Evolutionary conservation across 1,140 invertebrate genomes (phyloP).

Genomic region (Caenorhabditis latens): DNA sequence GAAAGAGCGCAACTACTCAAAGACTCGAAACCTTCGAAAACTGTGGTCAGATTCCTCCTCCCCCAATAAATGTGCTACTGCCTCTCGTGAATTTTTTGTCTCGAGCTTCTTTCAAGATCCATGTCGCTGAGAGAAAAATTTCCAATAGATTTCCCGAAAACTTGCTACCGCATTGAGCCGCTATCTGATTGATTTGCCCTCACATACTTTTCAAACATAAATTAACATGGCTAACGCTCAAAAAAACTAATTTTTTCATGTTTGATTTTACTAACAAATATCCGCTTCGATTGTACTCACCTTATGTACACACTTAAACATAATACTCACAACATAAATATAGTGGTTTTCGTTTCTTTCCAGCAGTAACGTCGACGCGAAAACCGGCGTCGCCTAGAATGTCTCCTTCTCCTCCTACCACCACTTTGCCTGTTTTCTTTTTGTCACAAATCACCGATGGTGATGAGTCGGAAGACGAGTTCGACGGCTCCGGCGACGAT

Average conservation of each 20-base stretch:
- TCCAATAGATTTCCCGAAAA: not conserved
- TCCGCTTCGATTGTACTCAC: conserved; percentile 14
- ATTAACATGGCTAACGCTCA: not conserved
- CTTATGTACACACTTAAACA: not conserved
- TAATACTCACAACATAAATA: not conserved
- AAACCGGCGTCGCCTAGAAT: conserved; percentile 6
- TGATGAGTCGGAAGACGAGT: conserved; percentile 34
- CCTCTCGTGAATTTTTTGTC: conserved; percentile 10
- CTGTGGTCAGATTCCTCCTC: not conserved
- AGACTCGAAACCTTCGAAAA: too few relatives aligned
- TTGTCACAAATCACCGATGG: conserved; percentile 43
- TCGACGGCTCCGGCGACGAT: conserved; percentile 30
- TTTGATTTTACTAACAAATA: conserved; percentile 19
- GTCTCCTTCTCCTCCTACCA: conserved; percentile 38
- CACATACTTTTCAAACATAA: not conserved
- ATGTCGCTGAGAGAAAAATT: not conserved
- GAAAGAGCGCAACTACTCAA: too few relatives aligned
- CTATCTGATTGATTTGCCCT: conserved; percentile 34
- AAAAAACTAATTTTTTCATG: not conserved
- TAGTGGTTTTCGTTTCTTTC: conserved; percentile 53
- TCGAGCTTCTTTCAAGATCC: not conserved
- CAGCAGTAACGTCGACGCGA: conserved; percentile 42
- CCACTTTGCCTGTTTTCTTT: conserved; percentile 54
- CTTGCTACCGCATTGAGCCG: conserved; percentile 18
- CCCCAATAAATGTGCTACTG: not conserved